phyloP scores from a whole-genome alignment of 2,797 vertebrate species.

The Saxicola maurus region DNA sequence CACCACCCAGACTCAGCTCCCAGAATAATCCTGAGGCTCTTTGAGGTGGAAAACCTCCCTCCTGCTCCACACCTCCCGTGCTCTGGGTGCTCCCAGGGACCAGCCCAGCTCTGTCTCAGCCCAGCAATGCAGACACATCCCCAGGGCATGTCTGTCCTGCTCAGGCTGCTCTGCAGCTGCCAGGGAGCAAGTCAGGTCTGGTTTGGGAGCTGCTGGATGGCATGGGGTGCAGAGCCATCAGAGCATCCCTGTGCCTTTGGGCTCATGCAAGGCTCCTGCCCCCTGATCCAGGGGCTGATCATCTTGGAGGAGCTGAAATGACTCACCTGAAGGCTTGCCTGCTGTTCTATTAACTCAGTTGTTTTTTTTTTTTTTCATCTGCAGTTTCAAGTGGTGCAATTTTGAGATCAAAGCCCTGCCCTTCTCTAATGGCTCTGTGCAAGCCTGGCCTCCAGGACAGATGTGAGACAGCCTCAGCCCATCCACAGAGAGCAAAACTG shows the following conservation, averaged over 20 bases:
- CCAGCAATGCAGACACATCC: constrained; percentile 31
- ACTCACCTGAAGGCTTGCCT: neutral
- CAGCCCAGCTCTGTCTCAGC: neutral
- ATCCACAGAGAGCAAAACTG: neutral
- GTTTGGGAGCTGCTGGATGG: neutral
- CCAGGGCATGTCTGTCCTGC: neutral
- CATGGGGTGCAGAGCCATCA: neutral
- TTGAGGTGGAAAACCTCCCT: neutral
- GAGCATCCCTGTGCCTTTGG: accelerated
- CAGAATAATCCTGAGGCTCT: neutral
- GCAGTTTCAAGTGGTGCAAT: neutral
- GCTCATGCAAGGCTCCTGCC: accelerated
- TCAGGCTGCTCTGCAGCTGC: neutral
- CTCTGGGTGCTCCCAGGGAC: neutral
- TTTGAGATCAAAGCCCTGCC: constrained; percentile 40
- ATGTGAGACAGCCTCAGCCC: neutral
- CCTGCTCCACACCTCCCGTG: neutral
- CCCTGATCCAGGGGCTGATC: neutral
- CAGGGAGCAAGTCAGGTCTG: constrained; percentile 48
- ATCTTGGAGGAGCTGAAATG: neutral
- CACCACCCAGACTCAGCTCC: neutral
- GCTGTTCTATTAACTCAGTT: neutral
- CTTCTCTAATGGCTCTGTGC: neutral
- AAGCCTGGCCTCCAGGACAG: neutral
- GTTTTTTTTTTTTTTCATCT: neutral